Evolutionary conservation across 2,888 invertebrate genomes (phyloP), one percentile per base, ranked within the genome.

Genomic region (Drosophila austrosaltans): DNA sequence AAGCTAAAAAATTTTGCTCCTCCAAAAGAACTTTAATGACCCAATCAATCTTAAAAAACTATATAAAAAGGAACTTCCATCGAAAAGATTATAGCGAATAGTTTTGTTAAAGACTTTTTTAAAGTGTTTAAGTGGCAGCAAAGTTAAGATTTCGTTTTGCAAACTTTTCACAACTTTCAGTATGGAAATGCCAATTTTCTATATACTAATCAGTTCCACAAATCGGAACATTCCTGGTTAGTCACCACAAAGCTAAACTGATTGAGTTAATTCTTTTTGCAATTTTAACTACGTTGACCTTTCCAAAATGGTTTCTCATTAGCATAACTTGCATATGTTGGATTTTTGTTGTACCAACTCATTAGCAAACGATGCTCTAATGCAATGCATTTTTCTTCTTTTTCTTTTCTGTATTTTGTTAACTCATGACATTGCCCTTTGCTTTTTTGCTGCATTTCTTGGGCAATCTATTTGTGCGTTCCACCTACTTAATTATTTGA

Each of bases 401-500:
- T 42, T 39, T 30, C 1, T 5, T 30, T 30, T 5, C 6, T 30
- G 36, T 32, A 10, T 36, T 36, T 36, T 36, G 36, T 36, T 36
- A 36, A 36, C 36, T 36, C 63, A 59, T 48, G 62, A 48, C 68
- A 66, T 66, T 42, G 69, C 59, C 56, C 10, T 57, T 42, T 53
- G 54, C 5, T 42, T 12, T 22, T 5, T 61, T 22, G 65, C 58
- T 42, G 3, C 48, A 36, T 53, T 54, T 28, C 25, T n/a, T 7
- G n/a, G 60, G 32, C 30, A 25, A 8, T 58, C 67, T 40, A 25
- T 42, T 44, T 56, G 22, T 72, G 74, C 48, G 48, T 48, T 89
- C 89, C 85, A 87, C 87, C 85, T 85, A 87, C 85, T 84, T 89
- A 89, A 89, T 87, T 85, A 85, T 85, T 89, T 87, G 72, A 85